A percentile compares a stretch with the other conserved stretches of the same genome.
Conservation (phyloP, 1,140 invertebrate genomes). For the Tribolium castaneum region DNA sequence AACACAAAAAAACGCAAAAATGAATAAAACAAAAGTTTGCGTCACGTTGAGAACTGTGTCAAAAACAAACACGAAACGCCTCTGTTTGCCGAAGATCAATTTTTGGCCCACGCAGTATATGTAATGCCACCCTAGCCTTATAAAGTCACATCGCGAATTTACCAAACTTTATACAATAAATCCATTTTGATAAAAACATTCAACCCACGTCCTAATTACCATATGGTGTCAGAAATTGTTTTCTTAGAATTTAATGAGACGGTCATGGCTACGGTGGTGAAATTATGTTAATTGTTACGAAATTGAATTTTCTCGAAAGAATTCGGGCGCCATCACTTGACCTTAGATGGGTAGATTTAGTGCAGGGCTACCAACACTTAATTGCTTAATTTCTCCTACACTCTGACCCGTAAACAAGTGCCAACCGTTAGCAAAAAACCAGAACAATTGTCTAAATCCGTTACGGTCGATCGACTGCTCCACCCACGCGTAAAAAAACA, state of each 20-base stretch:
- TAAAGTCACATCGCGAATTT: background rate
- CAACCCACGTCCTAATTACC: constrained; percentile 4
- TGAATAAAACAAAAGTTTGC: background rate
- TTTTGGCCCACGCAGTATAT: constrained; percentile 18
- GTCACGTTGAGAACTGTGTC: background rate
- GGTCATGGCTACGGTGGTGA: background rate
- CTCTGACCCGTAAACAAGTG: background rate
- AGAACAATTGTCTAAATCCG: background rate
- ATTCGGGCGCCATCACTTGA: background rate
- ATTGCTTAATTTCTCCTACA: background rate
- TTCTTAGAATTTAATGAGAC: background rate
- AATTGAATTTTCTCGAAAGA: background rate
- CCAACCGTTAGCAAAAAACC: background rate
- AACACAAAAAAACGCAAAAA: background rate
- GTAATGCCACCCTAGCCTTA: background rate
- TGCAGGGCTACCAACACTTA: background rate
- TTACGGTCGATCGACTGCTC: background rate
- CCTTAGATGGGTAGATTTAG: background rate
- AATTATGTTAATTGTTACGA: background rate
- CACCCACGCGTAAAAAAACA: background rate
- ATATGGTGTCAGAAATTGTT: constrained; percentile 10
- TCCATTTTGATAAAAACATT: constrained; percentile 2
- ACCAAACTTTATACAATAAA: background rate
- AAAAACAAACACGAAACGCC: background rate
- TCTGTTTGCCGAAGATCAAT: background rate